Percentiles rank a stretch among this genome's conserved stretches.
Conservation (phyloP, 2,888 invertebrate species). For the Agonopterix subpropinquella region DNA sequence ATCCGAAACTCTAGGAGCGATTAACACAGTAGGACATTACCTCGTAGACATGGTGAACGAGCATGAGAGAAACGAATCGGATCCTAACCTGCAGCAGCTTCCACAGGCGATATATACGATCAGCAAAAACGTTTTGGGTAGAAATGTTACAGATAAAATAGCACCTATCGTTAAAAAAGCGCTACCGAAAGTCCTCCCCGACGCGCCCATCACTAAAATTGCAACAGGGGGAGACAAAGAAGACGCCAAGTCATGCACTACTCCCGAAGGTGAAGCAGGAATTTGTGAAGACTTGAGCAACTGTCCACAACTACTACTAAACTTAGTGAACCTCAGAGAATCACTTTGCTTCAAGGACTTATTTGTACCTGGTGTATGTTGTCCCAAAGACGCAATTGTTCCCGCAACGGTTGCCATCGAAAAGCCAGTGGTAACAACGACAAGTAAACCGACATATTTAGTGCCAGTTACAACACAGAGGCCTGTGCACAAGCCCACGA, state of each 20-base stretch:
- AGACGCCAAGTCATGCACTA: constrained; percentile 82
- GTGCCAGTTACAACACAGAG: constrained; percentile 56
- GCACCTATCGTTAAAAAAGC: constrained; percentile 80
- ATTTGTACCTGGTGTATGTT: constrained; percentile 95
- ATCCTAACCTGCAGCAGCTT: constrained; percentile 62
- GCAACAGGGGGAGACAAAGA: constrained; percentile 63
- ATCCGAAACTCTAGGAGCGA: constrained; percentile 83
- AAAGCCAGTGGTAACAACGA: constrained; percentile 47
- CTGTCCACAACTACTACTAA: constrained; percentile 89
- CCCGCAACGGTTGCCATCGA: constrained; percentile 40
- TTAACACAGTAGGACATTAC: constrained; percentile 90
- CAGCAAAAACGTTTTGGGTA: constrained; percentile 83
- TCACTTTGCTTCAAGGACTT: constrained; percentile 94
- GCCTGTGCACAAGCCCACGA: constrained; percentile 45
- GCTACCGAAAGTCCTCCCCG: constrained; percentile 55
- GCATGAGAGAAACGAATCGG: constrained; percentile 58
- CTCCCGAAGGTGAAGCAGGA: constrained; percentile 87
- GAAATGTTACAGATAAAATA: constrained; percentile 87
- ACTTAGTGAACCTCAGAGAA: constrained; percentile 87
- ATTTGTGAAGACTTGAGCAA: constrained; percentile 92
- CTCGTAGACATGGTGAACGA: constrained; percentile 85
- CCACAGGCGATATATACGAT: constrained; percentile 87
- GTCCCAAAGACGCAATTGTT: constrained; percentile 78
- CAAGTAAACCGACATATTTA: constrained; percentile 58
- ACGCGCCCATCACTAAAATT: constrained; percentile 61